Conservation (phyloP, 35 echinoderm and acorn worm genomes). For the Heliocidaris tuberculata region DNA sequence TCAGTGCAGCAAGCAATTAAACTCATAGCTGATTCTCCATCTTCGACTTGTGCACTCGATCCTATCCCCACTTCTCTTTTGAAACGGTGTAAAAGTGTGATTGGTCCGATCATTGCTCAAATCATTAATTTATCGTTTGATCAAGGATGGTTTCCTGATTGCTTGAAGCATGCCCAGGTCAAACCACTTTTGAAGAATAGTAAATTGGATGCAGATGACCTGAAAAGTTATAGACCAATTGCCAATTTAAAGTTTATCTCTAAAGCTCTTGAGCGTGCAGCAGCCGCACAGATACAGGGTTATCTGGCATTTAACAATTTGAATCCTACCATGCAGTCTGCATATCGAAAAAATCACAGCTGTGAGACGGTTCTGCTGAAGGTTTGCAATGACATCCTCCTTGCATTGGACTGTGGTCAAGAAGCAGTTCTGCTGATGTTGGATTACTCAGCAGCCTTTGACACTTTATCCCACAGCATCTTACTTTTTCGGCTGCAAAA, state of each 20-base stretch:
- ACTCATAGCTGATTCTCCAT: too few relatives aligned
- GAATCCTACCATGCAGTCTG: constrained; percentile 34
- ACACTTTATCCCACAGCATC: constrained; percentile 44
- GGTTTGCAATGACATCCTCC: constrained; percentile 61
- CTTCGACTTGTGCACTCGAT: too few relatives aligned
- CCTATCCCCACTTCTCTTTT: too few relatives aligned
- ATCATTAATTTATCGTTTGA: neutral
- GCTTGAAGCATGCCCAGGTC: constrained; percentile 29
- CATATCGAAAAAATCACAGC: constrained; percentile 55
- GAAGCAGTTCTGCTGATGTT: constrained; percentile 55
- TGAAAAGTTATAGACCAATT: constrained; percentile 71
- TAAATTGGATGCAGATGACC: constrained; percentile 33
- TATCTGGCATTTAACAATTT: neutral
- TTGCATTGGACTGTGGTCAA: constrained; percentile 50
- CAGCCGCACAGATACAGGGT: neutral
- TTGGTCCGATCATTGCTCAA: too few relatives aligned
- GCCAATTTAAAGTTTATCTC: constrained; percentile 57
- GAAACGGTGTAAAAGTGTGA: too few relatives aligned
- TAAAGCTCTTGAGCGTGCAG: constrained; percentile 58
- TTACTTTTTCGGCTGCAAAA: constrained; percentile 36
- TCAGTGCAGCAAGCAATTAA: too few relatives aligned
- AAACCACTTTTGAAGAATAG: constrained; percentile 62
- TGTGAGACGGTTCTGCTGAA: constrained; percentile 60
- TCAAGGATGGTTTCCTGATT: constrained; percentile 26
- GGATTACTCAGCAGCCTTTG: constrained; percentile 64